Evolutionary conservation across 2,888 invertebrate genomes (phyloP).

Genomic region (Drosophila tripunctata): DNA sequence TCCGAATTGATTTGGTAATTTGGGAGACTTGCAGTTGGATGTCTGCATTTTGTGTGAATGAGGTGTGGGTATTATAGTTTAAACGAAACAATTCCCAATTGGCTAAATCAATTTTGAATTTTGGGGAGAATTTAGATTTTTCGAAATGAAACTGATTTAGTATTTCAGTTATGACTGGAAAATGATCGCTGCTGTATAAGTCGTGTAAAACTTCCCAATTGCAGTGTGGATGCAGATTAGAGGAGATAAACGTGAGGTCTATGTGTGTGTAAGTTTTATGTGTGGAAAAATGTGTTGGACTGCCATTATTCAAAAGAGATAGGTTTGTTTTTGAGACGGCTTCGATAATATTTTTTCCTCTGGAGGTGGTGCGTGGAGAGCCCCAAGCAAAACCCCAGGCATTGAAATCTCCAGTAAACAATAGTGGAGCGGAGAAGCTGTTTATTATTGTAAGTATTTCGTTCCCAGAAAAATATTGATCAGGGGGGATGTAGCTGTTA

Average conservation of each 20-base stretch:
- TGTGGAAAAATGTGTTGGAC: slow-evolving; percentile 12
- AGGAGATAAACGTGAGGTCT: slow-evolving; percentile 22
- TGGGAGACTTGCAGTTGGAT: slow-evolving; percentile 10
- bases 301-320: slow-evolving; percentile 8
- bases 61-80: slow-evolving; percentile 8
- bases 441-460: slow-evolving; percentile 2
- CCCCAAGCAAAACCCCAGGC: slow-evolving; percentile 30
- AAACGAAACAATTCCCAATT: slow-evolving; percentile 6
- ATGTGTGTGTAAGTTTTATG: slow-evolving; percentile 22
- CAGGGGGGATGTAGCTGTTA: slow-evolving; percentile 5
- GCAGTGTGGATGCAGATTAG: slow-evolving; percentile 13
- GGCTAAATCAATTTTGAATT: slow-evolving; percentile 11
- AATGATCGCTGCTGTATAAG: slow-evolving; percentile 22
- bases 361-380: slow-evolving; percentile 7
- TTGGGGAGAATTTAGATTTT: slow-evolving; percentile 8
- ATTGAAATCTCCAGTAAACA: slow-evolving; percentile 28
- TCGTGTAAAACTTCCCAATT: slow-evolving; percentile 16
- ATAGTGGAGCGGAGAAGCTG: slow-evolving; percentile 1
- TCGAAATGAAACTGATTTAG: slow-evolving; percentile 11
- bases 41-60: slow-evolving; percentile 8
- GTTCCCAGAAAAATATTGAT: slow-evolving; percentile 3
- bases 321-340: not conserved
- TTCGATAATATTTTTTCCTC: slow-evolving; percentile 21
- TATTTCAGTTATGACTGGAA: slow-evolving; percentile 4
- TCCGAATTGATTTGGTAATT: slow-evolving; percentile 13